Evolutionary conservation across 2,888 invertebrate genomes (phyloP).

Genomic region (Cheilosia impressa): DNA sequence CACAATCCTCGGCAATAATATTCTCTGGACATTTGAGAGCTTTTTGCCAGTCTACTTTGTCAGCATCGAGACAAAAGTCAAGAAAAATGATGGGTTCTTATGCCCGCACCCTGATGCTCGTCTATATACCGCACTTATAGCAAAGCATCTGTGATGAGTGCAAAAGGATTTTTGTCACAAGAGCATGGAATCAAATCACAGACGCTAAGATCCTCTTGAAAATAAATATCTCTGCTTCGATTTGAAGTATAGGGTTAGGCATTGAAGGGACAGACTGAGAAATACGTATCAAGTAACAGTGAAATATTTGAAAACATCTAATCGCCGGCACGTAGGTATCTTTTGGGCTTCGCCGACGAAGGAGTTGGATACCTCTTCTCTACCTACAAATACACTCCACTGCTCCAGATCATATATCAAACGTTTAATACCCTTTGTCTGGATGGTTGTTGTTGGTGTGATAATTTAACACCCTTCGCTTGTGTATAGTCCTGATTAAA

Average conservation of each 20-base stretch:
- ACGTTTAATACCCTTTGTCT: slow-evolving; percentile 65
- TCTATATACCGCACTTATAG: background rate
- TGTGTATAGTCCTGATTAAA: slow-evolving; percentile 24
- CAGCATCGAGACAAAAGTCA: slow-evolving; percentile 45
- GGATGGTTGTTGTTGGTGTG: slow-evolving; percentile 6
- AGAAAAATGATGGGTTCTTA: slow-evolving; percentile 17
- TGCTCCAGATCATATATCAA: slow-evolving; percentile 65
- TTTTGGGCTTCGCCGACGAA: background rate
- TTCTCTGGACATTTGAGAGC: slow-evolving; percentile 51
- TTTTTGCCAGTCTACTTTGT: slow-evolving; percentile 38
- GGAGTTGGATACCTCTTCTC: background rate
- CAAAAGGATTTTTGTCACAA: slow-evolving; percentile 58
- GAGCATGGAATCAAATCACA: slow-evolving; percentile 46
- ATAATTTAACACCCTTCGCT: slow-evolving; percentile 55
- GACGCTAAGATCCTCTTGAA: slow-evolving; percentile 33
- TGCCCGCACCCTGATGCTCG: background rate
- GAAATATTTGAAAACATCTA: slow-evolving; percentile 58
- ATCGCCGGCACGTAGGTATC: slow-evolving; percentile 50
- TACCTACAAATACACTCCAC: slow-evolving; percentile 28
- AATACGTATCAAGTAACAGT: slow-evolving; percentile 42
- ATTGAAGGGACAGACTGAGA: background rate
- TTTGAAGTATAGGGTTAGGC: slow-evolving; percentile 1
- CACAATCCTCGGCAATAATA: slow-evolving; percentile 32
- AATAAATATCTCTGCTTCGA: slow-evolving; percentile 43
- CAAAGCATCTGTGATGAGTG: slow-evolving; percentile 19